Evolutionary conservation across 2,888 invertebrate species (phyloP), one percentile per base, ranked within the genome.

Genomic region (Chrysodeixis includens): DNA sequence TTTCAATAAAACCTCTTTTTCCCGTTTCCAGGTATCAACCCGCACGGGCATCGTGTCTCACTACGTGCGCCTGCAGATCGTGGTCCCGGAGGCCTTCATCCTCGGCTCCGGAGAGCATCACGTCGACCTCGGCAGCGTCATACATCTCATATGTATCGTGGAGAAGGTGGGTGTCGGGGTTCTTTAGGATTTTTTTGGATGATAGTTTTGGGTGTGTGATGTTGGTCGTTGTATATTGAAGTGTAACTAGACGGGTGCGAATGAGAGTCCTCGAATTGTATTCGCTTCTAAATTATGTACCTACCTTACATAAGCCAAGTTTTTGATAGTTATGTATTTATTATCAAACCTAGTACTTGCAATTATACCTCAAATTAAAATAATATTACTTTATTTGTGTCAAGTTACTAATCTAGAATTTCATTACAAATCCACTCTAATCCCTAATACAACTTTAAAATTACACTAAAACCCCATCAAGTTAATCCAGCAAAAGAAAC

Each of bases 41-140:
- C 97, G 97, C 68, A 97, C 97, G 18, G 98, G 98, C 61, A 96
- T 98, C 85, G 96, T 98, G 85, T 98, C 98, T 26, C 98, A 98
- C 92, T 98, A 98, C 94, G 98, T 98, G 77, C 97, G 98, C 86
- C 96, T 98, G 69, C 97, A 98, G 95, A 98, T 98, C 84, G 98
- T 98, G 85, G 97, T 98, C 79, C 98, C 98, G 10, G 98, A 98
- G 92, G 98, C 98, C 70, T 98, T 97, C 90, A 98, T 98, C 87
- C 96, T 98, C 85, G 98, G 98, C 75, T 97, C 97, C 53, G 98
- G 97, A n/a, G 98, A 98, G 88, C 97, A 98, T 89, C 98, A 98
- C 90, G 98, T 98, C 72, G 98, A 98, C 88, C 96, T 98, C 84
- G 98, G 98, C 85, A 98, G 98, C 92, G 97, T 98, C 85, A 98